Conservation (phyloP, 2,888 invertebrate genomes). For the Melinopterus prodromus region DNA sequence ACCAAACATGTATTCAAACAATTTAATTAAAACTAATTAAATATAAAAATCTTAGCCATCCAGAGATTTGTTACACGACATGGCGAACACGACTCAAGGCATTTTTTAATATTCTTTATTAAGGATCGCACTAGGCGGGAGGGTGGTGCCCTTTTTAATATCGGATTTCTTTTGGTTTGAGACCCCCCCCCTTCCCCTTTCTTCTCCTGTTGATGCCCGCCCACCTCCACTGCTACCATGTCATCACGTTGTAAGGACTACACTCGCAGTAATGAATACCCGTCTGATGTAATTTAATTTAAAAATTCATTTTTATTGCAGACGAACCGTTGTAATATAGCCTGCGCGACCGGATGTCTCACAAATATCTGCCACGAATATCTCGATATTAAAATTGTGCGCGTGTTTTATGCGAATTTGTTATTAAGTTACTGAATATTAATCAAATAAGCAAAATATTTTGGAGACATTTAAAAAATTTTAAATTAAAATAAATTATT, state of each 20-base stretch:
- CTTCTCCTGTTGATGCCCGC: neutral
- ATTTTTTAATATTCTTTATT: constrained; percentile 4
- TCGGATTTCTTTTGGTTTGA: neutral
- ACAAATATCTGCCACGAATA: no score
- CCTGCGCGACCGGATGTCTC: neutral
- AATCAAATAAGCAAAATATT: no score
- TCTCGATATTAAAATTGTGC: no score
- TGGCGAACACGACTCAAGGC: neutral
- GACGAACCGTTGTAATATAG: neutral
- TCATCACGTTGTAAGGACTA: constrained; percentile 4
- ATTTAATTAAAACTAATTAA: neutral
- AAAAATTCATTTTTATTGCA: neutral
- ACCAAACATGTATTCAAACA: neutral
- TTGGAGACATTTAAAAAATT: no score
- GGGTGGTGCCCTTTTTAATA: neutral
- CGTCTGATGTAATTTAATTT: neutral
- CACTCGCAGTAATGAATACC: neutral
- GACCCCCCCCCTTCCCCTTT: neutral
- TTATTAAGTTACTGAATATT: no score
- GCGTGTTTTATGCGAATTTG: no score
- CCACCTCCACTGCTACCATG: neutral
- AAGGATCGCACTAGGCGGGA: neutral
- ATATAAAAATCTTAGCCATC: neutral
- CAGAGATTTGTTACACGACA: no score
- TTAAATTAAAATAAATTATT: no score